Conservation (phyloP, 2,888 invertebrate genomes). For the Mesoligia furuncula region DNA sequence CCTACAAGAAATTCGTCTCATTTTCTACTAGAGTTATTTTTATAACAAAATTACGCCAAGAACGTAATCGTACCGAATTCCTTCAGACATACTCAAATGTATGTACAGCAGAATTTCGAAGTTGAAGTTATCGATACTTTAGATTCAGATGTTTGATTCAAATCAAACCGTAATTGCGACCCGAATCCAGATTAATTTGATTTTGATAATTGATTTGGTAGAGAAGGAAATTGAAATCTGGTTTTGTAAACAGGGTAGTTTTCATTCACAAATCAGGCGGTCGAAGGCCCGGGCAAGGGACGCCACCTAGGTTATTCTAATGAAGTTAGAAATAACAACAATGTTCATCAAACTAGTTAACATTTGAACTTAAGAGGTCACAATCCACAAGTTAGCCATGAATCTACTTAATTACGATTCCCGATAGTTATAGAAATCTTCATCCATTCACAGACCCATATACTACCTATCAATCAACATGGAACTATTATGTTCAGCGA, state of each 20-base stretch:
- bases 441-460: slow-evolving; percentile 15
- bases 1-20: neutral
- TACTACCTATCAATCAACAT: slow-evolving; percentile 38
- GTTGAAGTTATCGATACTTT: slow-evolving; percentile 47
- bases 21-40: neutral
- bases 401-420: slow-evolving; percentile 25
- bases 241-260: slow-evolving; percentile 45
- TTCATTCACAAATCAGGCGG: slow-evolving; percentile 16
- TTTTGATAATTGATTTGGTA: slow-evolving; percentile 55
- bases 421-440: slow-evolving; percentile 9
- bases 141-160: slow-evolving; percentile 46
- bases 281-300: neutral
- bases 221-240: slow-evolving; percentile 37
- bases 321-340: slow-evolving; percentile 14
- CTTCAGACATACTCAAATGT: neutral
- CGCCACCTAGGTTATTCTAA: neutral
- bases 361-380: slow-evolving; percentile 18
- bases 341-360: neutral
- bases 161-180: slow-evolving; percentile 41
- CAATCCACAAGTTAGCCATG: neutral
- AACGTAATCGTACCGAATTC: neutral
- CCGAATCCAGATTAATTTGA: slow-evolving; percentile 56
- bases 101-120: slow-evolving; percentile 5
- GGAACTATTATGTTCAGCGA: slow-evolving; percentile 16
- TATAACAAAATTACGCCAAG: neutral